Percentiles rank a stretch among this genome's conserved stretches.
phyloP scores from a whole-genome alignment of 1,140 invertebrate genomes.

The Sitodiplosis mosellana region DNA sequence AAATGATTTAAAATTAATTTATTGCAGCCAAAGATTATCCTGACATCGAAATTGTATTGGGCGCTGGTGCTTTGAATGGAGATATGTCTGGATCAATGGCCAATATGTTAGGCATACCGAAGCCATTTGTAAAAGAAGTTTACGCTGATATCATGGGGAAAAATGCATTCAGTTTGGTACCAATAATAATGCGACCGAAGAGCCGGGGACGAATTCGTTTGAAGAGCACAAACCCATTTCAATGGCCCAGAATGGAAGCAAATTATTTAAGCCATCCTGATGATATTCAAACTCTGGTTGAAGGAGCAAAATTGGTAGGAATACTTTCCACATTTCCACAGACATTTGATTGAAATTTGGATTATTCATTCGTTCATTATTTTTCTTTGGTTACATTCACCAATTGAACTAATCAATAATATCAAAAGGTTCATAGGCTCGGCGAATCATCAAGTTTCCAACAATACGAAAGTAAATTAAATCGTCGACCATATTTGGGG shows the following conservation, averaged over 20 bases:
- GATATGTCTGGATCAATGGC: constrained; percentile 49
- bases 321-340: no score
- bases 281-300: constrained; percentile 51
- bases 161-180: constrained; percentile 42
- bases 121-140: constrained; percentile 37
- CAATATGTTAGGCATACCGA: constrained; percentile 37
- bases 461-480: constrained; percentile 52
- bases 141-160: constrained; percentile 27
- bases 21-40: constrained; percentile 31
- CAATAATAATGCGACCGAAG: constrained; percentile 72
- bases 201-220: constrained; percentile 63
- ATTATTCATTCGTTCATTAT: no score
- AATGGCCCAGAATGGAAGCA: constrained; percentile 72
- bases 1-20: not conserved
- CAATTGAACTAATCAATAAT: no score
- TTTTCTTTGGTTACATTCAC: no score
- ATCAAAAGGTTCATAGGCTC: no score
- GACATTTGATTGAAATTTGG: no score
- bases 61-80: constrained; percentile 46
- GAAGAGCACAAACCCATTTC: constrained; percentile 55
- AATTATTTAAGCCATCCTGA: constrained; percentile 72
- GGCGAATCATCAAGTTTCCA: constrained; percentile 51
- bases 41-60: constrained; percentile 47
- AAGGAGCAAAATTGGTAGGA: constrained; percentile 65
- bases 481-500: constrained; percentile 42